Percentiles rank a stretch among this genome's conserved stretches.
phyloP scores from a whole-genome alignment of 1,140 invertebrate genomes.

The Zaprionus davidi region DNA sequence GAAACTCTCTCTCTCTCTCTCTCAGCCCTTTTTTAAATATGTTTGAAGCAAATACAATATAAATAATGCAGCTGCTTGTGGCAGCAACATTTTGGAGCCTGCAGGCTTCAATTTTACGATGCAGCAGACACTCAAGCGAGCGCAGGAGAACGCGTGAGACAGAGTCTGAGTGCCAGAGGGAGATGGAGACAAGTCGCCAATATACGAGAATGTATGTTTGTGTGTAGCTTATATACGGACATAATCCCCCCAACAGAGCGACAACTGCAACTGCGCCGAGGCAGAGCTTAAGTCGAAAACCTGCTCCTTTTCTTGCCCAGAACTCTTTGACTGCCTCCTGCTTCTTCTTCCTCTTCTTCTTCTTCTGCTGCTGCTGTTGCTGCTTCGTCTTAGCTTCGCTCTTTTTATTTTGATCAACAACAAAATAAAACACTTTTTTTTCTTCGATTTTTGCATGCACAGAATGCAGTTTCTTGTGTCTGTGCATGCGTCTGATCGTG shows the following conservation, averaged over 20 bases:
- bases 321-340: conserved; percentile 33
- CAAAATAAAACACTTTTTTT: conserved; percentile 8
- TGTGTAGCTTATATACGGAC: conserved; percentile 25
- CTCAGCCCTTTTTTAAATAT: background rate
- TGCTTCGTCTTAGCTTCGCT: conserved; percentile 16
- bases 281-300: conserved; percentile 50
- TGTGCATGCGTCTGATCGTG: conserved; percentile 7
- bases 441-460: conserved; percentile 27
- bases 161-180: background rate
- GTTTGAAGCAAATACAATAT: background rate
- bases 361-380: conserved; percentile 17
- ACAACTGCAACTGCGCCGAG: conserved; percentile 37
- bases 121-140: conserved; percentile 5
- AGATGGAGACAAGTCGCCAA: conserved; percentile 8
- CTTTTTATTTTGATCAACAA: conserved; percentile 19
- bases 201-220: background rate
- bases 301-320: conserved; percentile 62
- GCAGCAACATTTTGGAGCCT: conserved; percentile 4
- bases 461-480: conserved; percentile 28
- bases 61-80: conserved; percentile 10
- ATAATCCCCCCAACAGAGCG: conserved; percentile 55
- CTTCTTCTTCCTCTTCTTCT: background rate
- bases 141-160: background rate
- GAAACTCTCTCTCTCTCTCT: background rate
- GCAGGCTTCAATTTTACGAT: conserved; percentile 8